Conservation (phyloP, 2,888 invertebrate genomes). For the Lepas anatifera region DNA sequence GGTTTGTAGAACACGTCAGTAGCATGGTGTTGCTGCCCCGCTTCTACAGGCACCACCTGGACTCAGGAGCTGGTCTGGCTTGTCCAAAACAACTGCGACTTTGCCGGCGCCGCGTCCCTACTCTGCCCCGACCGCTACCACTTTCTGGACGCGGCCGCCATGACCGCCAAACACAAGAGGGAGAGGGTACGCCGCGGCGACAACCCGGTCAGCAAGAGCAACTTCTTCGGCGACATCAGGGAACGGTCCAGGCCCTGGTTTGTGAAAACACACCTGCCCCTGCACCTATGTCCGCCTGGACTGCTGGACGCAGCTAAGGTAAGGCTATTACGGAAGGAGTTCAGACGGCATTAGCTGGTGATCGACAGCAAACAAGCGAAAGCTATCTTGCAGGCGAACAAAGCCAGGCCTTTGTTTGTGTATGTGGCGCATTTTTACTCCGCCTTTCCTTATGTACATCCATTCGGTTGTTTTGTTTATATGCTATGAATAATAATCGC, state of each 20-base stretch:
- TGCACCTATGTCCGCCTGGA: conserved; percentile 18
- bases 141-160: neutral
- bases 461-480: no score
- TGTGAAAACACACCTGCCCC: conserved; percentile 30
- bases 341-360: no score
- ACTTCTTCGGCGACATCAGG: neutral
- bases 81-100: neutral
- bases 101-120: neutral
- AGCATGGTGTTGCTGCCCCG: neutral
- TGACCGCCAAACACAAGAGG: neutral
- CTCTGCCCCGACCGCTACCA: conserved; percentile 13
- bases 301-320: conserved; percentile 27
- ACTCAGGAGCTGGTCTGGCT: conserved; percentile 15
- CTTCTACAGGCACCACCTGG: conserved; percentile 13
- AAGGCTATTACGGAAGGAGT: no score
- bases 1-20: no score
- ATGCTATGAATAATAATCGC: no score
- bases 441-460: no score
- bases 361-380: no score
- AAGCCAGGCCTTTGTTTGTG: no score
- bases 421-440: no score
- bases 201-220: neutral
- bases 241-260: conserved; percentile 21
- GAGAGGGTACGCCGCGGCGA: neutral
- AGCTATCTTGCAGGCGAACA: no score